Evolutionary conservation across 1,140 invertebrate species (phyloP).

Genomic region (Aphelinus certus): DNA sequence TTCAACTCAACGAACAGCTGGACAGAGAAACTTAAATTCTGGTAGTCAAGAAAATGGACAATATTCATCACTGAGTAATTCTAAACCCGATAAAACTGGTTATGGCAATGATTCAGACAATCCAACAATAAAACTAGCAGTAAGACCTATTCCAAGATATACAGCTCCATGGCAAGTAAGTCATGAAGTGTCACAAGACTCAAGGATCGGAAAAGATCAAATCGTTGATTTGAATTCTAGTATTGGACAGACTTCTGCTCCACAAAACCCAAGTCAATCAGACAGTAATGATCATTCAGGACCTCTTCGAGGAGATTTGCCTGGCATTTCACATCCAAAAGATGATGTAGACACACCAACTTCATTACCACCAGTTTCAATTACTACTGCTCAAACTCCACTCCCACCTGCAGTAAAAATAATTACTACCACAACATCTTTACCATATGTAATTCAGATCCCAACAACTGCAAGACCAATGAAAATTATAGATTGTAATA

Average conservation of each 20-base stretch:
- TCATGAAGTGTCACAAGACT: background rate
- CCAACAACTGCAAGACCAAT: background rate
- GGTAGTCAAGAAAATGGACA: constrained; percentile 1
- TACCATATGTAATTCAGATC: background rate
- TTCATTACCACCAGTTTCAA: too few species aligned
- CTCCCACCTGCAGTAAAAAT: background rate
- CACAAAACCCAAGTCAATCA: background rate
- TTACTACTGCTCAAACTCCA: background rate
- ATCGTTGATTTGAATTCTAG: background rate
- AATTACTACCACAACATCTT: background rate
- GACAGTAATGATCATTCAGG: background rate
- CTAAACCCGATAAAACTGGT: background rate
- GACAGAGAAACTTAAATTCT: background rate
- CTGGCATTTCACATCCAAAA: constrained; percentile 14
- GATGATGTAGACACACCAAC: too few species aligned
- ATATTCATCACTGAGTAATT: background rate
- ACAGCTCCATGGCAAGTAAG: constrained; percentile 31
- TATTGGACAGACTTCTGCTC: background rate
- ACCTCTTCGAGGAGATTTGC: constrained; percentile 9
- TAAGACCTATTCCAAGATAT: constrained; percentile 42
- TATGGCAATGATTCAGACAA: background rate
- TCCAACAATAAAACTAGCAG: constrained; percentile 34
- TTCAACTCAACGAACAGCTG: constrained; percentile 2
- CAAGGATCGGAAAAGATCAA: background rate
- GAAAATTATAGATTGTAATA: background rate